Evolutionary conservation across 64 coral and sea anemone genomes (phyloP).

Genomic region (Dendronephthya gigantea): DNA sequence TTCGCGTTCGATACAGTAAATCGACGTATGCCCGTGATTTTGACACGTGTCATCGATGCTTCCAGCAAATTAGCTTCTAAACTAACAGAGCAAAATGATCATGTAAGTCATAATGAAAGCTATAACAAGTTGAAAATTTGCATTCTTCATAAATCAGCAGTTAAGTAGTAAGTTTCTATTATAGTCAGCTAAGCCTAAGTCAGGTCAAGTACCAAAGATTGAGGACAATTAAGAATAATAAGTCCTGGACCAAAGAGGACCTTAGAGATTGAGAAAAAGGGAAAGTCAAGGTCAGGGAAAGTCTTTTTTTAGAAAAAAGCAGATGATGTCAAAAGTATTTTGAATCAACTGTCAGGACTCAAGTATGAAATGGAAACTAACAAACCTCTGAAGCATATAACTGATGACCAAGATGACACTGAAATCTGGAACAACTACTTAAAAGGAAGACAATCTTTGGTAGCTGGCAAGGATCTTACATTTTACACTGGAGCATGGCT

Average conservation of each 20-base stretch:
- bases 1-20: slow-evolving; percentile 88
- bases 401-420: slow-evolving; percentile 52
- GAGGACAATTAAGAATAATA: too few relatives aligned
- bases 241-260: neutral
- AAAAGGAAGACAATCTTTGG: slow-evolving; percentile 39
- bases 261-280: too few relatives aligned
- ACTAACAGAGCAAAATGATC: slow-evolving; percentile 39
- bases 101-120: slow-evolving; percentile 25
- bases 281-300: too few relatives aligned
- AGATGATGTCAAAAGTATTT: slow-evolving; percentile 69
- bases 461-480: slow-evolving; percentile 29
- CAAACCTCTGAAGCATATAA: slow-evolving; percentile 45
- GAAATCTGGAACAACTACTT: slow-evolving; percentile 65
- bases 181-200: too few relatives aligned
- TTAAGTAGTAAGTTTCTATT: too few relatives aligned
- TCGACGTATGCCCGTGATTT: slow-evolving; percentile 73
- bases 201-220: too few relatives aligned
- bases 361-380: slow-evolving; percentile 86
- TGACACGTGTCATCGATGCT: slow-evolving; percentile 85
- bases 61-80: slow-evolving; percentile 49
- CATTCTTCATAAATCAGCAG: too few relatives aligned
- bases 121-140: neutral
- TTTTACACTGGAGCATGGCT: slow-evolving; percentile 85
- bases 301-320: slow-evolving; percentile 48
- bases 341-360: slow-evolving; percentile 69